A percentile compares a stretch with the other conserved stretches of the same genome.
These are phyloP conservation scores for Sinonovacula constricta DNA, from an alignment of 1,140 invertebrate genomes.

Conservation along the genomic window DNA sequence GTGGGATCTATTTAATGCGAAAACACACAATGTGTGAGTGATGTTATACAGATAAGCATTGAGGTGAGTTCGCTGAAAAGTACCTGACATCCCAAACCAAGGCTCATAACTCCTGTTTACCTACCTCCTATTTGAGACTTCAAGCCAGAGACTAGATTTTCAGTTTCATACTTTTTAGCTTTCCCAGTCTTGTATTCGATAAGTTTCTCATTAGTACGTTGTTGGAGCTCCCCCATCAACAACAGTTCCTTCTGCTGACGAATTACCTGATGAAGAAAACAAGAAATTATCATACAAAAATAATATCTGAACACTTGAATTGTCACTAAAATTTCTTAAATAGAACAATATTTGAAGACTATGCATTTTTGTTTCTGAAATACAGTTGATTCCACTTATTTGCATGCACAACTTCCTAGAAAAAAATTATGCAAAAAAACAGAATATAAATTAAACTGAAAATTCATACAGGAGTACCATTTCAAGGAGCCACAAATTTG, in stretches of 20 bases:
- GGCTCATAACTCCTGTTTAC: neutral
- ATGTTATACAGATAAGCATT: neutral
- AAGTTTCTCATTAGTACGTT: slow-evolving; percentile 74
- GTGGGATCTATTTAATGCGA: neutral
- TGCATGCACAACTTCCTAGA: too few relatives aligned
- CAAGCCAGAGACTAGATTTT: slow-evolving; percentile 43
- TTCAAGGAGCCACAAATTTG: too few relatives aligned
- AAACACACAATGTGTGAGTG: too few relatives aligned
- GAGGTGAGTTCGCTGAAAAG: neutral
- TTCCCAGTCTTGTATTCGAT: slow-evolving; percentile 47
- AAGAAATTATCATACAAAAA: neutral
- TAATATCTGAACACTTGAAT: too few relatives aligned
- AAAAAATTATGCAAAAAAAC: too few relatives aligned
- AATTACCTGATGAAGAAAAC: slow-evolving; percentile 64
- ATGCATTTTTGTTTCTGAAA: too few relatives aligned
- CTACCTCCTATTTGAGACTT: slow-evolving; percentile 27
- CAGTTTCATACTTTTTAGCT: slow-evolving; percentile 50
- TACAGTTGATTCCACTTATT: too few relatives aligned
- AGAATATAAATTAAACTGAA: too few relatives aligned
- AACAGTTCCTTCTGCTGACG: slow-evolving; percentile 75
- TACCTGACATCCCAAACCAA: neutral
- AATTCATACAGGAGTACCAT: too few relatives aligned
- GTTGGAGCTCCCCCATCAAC: slow-evolving; percentile 77
- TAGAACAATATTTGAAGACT: too few relatives aligned
- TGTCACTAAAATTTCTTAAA: too few relatives aligned